These are phyloP conservation scores for Trichomycterus rosablanca DNA, from an alignment of 2,113 vertebrate species.

Conservation along the genomic window DNA sequence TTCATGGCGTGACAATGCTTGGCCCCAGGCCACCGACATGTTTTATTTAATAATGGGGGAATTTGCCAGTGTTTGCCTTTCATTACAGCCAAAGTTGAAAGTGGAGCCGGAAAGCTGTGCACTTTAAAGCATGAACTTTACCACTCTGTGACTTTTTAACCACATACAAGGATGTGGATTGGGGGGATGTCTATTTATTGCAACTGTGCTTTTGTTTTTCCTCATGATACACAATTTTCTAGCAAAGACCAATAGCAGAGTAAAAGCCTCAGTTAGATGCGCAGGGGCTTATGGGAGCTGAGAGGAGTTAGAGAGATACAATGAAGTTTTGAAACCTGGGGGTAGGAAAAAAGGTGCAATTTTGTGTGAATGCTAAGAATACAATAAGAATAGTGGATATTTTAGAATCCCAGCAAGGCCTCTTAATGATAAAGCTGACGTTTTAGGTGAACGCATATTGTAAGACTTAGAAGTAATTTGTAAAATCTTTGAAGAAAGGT, in stretches of 20 bases:
- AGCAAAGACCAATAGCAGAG: constrained; percentile 65
- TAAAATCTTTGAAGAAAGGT: constrained; percentile 23
- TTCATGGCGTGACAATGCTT: constrained; percentile 95
- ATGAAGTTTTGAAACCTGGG: constrained; percentile 35
- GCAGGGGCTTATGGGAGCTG: constrained; percentile 53
- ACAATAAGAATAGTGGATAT: neutral
- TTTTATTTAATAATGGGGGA: constrained; percentile 99
- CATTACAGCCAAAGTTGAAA: constrained; percentile 97
- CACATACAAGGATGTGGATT: constrained; percentile 87
- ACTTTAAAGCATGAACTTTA: constrained; percentile 89
- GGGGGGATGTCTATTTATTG: constrained; percentile 88
- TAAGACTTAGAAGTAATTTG: constrained; percentile 21
- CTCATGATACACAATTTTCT: constrained; percentile 48
- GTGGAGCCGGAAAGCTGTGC: constrained; percentile 89
- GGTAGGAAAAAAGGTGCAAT: neutral
- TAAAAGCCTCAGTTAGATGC: constrained; percentile 24
- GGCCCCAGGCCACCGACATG: constrained; percentile 88
- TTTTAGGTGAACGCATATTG: constrained; percentile 23
- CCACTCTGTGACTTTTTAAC: constrained; percentile 84
- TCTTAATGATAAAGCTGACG: constrained; percentile 14
- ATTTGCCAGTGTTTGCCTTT: constrained; percentile 99
- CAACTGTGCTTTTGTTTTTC: constrained; percentile 77
- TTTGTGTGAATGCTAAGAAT: constrained; percentile 13
- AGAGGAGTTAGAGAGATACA: constrained; percentile 55
- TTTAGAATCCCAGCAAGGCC: constrained; percentile 9